A percentile compares a stretch with the other conserved stretches of the same genome.
Evolutionary conservation across 2,113 vertebrate genomes (phyloP).

Genomic region (Nycticryphes semicollaris): DNA sequence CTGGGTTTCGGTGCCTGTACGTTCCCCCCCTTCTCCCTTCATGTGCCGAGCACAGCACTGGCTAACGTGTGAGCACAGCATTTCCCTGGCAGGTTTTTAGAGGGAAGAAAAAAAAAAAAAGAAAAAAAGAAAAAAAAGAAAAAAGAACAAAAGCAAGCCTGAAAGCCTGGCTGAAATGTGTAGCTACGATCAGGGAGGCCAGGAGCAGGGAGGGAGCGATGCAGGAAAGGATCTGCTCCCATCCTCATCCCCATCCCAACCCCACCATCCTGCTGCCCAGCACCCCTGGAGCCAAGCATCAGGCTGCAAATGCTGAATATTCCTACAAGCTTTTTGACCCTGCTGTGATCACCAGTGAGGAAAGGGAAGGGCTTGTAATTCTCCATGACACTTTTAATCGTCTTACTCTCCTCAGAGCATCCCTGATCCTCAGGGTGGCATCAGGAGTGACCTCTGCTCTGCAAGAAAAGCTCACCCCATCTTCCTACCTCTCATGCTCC

Average conservation of each 20-base stretch:
- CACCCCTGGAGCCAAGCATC: background rate
- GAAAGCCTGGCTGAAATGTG: constrained; percentile 1
- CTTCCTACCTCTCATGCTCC: background rate
- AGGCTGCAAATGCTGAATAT: background rate
- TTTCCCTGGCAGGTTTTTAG: background rate
- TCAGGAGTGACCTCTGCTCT: background rate
- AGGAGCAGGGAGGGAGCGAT: background rate
- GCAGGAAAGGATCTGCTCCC: background rate
- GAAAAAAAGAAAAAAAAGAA: background rate
- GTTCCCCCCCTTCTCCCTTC: background rate
- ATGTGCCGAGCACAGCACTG: background rate
- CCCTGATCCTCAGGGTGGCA: background rate
- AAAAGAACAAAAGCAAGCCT: constrained; percentile 20
- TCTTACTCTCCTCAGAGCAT: background rate
- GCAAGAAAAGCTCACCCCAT: background rate
- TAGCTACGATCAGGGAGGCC: background rate
- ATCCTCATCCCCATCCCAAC: background rate
- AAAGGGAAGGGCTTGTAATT: background rate
- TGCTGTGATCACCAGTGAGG: background rate
- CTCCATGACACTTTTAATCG: background rate
- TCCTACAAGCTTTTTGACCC: background rate
- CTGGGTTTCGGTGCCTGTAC: background rate
- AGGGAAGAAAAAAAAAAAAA: background rate
- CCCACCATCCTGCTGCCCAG: background rate
- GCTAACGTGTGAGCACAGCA: background rate